Evolutionary conservation across 2,113 vertebrate genomes (phyloP).

Genomic region (Hyaena hyaena): DNA sequence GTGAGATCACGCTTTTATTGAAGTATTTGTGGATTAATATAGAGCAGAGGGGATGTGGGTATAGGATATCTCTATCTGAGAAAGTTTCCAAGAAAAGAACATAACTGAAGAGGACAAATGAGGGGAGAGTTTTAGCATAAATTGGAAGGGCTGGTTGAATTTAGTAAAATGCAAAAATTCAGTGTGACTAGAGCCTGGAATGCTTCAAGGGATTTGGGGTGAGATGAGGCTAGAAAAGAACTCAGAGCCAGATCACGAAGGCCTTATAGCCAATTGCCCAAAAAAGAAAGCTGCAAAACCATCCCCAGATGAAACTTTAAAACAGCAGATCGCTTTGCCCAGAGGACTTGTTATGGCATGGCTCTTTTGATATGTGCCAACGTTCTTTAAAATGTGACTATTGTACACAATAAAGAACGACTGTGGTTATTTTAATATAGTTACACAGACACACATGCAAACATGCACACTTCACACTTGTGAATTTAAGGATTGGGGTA

Average conservation of each 20-base stretch:
- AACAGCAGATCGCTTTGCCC: background rate
- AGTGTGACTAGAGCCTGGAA: background rate
- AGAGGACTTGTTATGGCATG: background rate
- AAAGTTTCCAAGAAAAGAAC: background rate
- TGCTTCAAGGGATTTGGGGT: background rate
- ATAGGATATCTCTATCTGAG: background rate
- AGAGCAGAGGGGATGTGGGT: background rate
- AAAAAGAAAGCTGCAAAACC: background rate
- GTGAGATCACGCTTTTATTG: background rate
- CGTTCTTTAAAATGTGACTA: background rate
- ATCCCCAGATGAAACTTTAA: background rate
- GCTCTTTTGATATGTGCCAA: background rate
- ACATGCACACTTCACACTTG: background rate
- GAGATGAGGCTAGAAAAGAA: background rate
- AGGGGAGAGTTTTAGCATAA: background rate
- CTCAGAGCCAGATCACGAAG: background rate
- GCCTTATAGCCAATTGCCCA: background rate
- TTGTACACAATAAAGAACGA: background rate
- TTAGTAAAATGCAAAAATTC: background rate
- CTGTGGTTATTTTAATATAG: background rate
- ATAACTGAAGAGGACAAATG: background rate
- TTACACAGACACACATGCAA: background rate
- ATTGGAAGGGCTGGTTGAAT: background rate
- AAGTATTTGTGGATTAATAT: background rate
- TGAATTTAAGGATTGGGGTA: background rate